Conservation (phyloP, 2,113 vertebrate genomes). For the Calyptommatus sinebrachiatus region DNA sequence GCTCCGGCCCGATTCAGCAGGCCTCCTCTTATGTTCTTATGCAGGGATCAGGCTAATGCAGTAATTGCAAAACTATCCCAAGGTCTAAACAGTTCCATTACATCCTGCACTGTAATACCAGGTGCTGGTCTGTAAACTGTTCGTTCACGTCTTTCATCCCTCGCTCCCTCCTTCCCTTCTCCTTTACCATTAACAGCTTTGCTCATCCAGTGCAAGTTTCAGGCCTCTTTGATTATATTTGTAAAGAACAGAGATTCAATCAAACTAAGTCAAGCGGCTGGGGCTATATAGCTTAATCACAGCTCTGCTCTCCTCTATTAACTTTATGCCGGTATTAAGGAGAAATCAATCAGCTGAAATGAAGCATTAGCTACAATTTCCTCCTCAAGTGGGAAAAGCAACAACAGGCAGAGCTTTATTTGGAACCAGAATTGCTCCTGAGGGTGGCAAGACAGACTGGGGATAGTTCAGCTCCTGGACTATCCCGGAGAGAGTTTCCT, state of each 20-base stretch:
- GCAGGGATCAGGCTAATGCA: too few species aligned
- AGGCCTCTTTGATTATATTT: slow-evolving; percentile 6
- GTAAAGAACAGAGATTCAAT: slow-evolving; percentile 6
- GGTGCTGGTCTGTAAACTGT: background rate
- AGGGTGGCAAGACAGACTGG: background rate
- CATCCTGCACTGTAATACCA: background rate
- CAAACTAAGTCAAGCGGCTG: slow-evolving; percentile 21
- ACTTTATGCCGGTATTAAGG: slow-evolving; percentile 50
- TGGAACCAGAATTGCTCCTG: slow-evolving; percentile 24
- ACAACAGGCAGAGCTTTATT: slow-evolving; percentile 3
- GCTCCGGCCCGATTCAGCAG: too few species aligned
- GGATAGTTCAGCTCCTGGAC: background rate
- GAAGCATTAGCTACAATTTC: slow-evolving; percentile 40
- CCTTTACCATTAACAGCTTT: background rate
- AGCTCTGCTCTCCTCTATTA: slow-evolving; percentile 37
- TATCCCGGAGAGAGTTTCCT: slow-evolving; percentile 31
- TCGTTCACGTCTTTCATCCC: background rate
- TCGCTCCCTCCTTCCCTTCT: background rate
- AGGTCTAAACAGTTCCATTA: background rate
- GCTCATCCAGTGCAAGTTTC: background rate
- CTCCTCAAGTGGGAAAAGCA: slow-evolving; percentile 31
- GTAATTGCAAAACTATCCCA: background rate
- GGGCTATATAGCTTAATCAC: slow-evolving; percentile 34
- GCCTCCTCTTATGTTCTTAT: too few species aligned
- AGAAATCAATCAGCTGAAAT: slow-evolving; percentile 56